Conservation (phyloP, 2,113 vertebrate genomes). For the Cyanoliseus patagonus region DNA sequence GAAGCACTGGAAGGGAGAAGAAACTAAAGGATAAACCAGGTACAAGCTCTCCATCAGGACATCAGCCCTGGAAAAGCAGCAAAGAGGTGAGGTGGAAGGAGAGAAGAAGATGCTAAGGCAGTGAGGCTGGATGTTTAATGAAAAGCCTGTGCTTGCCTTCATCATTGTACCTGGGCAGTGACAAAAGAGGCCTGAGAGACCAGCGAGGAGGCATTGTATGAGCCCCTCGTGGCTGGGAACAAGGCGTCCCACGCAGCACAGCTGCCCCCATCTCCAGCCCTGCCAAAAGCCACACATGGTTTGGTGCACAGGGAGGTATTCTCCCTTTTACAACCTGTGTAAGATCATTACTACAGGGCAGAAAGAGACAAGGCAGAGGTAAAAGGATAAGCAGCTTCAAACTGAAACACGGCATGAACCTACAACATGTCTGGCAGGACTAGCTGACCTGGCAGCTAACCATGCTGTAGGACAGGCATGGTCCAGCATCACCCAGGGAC, state of each 20-base stretch:
- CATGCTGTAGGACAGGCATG: neutral
- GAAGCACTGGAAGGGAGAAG: neutral
- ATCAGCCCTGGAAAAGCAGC: neutral
- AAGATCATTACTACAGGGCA: neutral
- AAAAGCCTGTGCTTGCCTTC: neutral
- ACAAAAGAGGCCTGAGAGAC: neutral
- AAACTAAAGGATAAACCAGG: neutral
- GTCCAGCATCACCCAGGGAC: neutral
- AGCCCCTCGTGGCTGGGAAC: neutral
- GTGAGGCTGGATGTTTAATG: neutral
- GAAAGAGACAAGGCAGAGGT: neutral
- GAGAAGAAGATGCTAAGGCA: neutral
- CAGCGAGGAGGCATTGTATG: neutral
- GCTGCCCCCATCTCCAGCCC: neutral
- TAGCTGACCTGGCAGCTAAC: neutral
- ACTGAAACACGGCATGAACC: neutral
- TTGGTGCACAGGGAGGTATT: neutral
- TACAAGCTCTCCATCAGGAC: neutral
- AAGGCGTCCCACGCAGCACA: neutral
- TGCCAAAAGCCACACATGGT: neutral
- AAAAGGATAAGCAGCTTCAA: neutral
- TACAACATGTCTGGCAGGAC: fast-evolving
- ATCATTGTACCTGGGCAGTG: neutral
- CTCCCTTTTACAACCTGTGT: neutral
- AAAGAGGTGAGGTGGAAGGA: neutral